Base-by-base conservation (phyloP, 2,113 vertebrate genomes). In the Carassius auratus region DNA sequence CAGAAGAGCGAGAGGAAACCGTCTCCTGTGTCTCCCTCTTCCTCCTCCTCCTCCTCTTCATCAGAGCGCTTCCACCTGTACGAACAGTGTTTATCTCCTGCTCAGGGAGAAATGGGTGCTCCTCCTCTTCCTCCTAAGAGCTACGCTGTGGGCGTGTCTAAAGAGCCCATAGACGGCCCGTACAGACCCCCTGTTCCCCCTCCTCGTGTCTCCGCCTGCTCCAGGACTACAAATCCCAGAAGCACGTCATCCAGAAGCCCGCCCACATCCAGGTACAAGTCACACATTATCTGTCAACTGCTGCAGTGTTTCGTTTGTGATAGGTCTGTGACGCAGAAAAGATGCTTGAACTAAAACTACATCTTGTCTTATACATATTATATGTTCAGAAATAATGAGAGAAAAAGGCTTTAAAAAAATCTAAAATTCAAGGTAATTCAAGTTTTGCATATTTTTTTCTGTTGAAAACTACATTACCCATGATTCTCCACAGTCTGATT, bases 81-180 rank as follows among this genome's bases (percentile, higher is more conserved):
- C 30, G 90, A 91, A 17, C 88, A 88, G 76, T 85, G 84, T 79
- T 87, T 64, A 13, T 82, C 0, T 75, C 90, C 19, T 26, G 86
- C 82, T 30, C 78, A 8, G 45, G 0, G 0, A 83, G 82, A 17
- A 84, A 87, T 0, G 42, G 38, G 5, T 23, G 84, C 90, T 84
- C 95, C 93, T 59, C 96, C 91, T 0, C 92, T 95, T 90, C 92
- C 97, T 3, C 92, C 95, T 87, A 94, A 98, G 91, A 87, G 91
- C 7, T 91, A 93, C 45, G 84, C 90, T 12, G 15, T 90, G 68
- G 94, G 94, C 17, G 48, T 15, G 0, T 92, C 89, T 5, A 66
- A 86, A 21, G 81, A 89, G 0, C 83, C 85, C 26, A 90, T 90
- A 87, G 92, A 15, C 73, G 23, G 7, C 7, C 71, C 3, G 77